Conservation (phyloP, 2,113 vertebrate species). For the Xerus inauris region DNA sequence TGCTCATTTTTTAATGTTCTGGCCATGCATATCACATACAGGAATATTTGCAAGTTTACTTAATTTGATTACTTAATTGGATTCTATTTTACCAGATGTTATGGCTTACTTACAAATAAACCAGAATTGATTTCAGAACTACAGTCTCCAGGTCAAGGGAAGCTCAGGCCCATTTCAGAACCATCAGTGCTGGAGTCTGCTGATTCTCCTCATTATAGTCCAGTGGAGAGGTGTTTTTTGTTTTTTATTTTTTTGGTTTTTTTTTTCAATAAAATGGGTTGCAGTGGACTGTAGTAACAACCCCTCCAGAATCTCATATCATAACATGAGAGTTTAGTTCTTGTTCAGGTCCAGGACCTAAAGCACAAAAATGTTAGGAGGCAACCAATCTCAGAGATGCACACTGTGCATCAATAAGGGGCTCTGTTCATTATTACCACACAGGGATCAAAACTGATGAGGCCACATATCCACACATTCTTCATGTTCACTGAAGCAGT, state of each 20-base stretch:
- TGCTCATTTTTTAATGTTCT: neutral
- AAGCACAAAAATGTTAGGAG: neutral
- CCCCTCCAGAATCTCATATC: neutral
- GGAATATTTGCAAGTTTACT: slow-evolving; percentile 34
- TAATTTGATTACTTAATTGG: slow-evolving; percentile 18
- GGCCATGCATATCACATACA: neutral
- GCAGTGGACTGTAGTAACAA: neutral
- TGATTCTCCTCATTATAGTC: neutral
- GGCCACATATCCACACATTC: neutral
- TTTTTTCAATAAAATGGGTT: neutral
- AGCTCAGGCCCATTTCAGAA: neutral
- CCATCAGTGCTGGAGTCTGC: neutral
- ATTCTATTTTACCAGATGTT: slow-evolving; percentile 31
- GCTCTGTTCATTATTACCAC: neutral
- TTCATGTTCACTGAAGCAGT: neutral
- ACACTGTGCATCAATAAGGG: neutral
- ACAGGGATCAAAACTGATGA: neutral
- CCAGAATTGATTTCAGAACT: neutral
- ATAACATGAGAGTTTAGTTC: neutral
- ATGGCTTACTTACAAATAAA: slow-evolving; percentile 13
- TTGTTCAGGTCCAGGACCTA: neutral
- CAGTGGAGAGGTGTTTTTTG: neutral
- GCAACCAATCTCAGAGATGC: neutral
- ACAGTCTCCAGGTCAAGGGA: neutral
- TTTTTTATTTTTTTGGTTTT: no score